Conservation (phyloP, 2,113 vertebrate species). For the Arenaria interpres region DNA sequence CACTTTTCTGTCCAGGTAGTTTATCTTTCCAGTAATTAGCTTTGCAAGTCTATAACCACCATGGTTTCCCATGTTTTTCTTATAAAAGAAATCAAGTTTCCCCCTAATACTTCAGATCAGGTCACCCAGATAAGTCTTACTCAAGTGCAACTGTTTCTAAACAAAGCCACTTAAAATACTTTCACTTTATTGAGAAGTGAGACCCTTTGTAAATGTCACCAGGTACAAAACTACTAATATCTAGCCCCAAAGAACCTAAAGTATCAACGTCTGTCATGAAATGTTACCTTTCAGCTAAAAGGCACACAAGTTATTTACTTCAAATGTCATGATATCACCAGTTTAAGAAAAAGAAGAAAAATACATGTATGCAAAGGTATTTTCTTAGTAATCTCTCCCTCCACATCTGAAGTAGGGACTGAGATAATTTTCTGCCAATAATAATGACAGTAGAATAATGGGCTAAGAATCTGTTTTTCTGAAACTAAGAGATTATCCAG, state of each 20-base stretch:
- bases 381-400: not conserved
- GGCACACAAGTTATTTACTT: not conserved
- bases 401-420: not conserved
- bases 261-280: not conserved
- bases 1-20: not conserved
- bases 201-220: not conserved
- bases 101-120: not conserved
- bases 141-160: not conserved
- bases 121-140: not conserved
- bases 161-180: not conserved
- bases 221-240: not conserved
- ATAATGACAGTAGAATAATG: not conserved
- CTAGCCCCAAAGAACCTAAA: not conserved
- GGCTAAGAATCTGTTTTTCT: not conserved
- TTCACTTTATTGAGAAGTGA: not conserved
- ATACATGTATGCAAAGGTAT: not conserved
- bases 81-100: not conserved
- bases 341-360: not conserved
- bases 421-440: not conserved
- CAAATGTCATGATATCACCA: not conserved
- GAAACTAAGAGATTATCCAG: not conserved
- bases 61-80: not conserved
- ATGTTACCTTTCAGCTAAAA: not conserved
- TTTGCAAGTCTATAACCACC: not conserved
- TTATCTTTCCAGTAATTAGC: not conserved